Evolutionary conservation across 2,888 invertebrate genomes (phyloP).

Genomic region (Amaurobius ferox): DNA sequence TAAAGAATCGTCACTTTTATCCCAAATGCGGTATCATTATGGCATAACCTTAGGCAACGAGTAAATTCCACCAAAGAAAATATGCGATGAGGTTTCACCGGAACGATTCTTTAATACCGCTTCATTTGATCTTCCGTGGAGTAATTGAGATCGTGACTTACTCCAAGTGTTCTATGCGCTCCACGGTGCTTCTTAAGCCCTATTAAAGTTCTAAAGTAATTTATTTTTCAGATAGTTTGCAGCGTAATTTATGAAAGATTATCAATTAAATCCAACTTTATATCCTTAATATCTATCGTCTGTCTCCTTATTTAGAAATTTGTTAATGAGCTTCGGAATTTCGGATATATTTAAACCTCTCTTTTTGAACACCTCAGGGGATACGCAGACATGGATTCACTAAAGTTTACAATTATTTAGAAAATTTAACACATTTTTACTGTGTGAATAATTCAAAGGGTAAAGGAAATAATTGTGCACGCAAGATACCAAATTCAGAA

Average conservation of each 20-base stretch:
- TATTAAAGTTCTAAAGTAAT: not conserved
- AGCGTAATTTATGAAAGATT: not conserved
- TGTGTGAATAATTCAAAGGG: no score
- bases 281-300: not conserved
- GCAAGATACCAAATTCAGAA: no score
- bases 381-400: not conserved
- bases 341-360: not conserved
- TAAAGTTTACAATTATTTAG: no score
- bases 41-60: not conserved
- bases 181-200: not conserved
- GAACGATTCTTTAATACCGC: not conserved
- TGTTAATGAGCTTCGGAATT: not conserved
- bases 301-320: not conserved
- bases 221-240: not conserved
- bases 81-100: not conserved
- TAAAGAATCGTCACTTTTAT: conserved; percentile 14
- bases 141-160: conserved; percentile 5
- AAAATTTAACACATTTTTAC: no score
- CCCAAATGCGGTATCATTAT: conserved; percentile 3
- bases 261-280: conserved; percentile 12
- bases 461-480: no score
- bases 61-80: not conserved
- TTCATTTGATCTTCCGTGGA: not conserved
- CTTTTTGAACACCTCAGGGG: not conserved
- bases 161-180: not conserved